Base-by-base conservation (phyloP, 2,888 invertebrate species). In the Coleophora flavipennella region DNA sequence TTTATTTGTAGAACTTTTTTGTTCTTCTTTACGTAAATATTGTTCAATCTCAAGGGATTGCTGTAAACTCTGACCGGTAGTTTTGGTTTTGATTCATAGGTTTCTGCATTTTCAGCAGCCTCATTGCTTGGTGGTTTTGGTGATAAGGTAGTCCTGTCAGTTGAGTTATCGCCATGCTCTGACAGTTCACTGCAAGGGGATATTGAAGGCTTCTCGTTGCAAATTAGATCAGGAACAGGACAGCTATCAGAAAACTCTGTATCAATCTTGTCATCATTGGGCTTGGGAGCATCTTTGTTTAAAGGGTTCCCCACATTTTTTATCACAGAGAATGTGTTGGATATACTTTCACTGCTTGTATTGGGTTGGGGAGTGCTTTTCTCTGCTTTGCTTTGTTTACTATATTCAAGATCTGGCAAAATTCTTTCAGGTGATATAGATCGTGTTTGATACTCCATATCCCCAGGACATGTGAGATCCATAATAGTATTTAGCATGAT, bases 201-300 rank as follows among this genome's bases (percentile, higher is more conserved):
- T 56, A 84, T 78, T 27, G 84, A 83, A 33, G 84, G 80, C 45
- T 85, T 85, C 53, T 85, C 85, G 54, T 85, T 85, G 53, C 85
- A 85, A 45, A 81, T 85, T 46, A 85, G 63, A 54, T 85, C 85
- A 38, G 84, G 85, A 32, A 85, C 74, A 20, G 79, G 75, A 51
- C 75, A 80, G 46, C 80, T 80, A 43, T 84, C 83, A 29, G 79
- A 70, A 53, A 68, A 78, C 38, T 84, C 83, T 32, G 62, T 59
- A 31, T 81, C 83, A 35, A 77, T 55, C 60, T 79, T 83, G 50
- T 48, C 70, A 50, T 75, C 73, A 46, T 62, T 48, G 14, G 57
- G 56, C 57, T 79, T 78, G 37, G 55, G 57, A 41, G 56, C 53
- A 44, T 74, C 75, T 58, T 70, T 72, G 45, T 62, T 67, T 43